Base-by-base conservation (phyloP, 2,888 invertebrate species). In the Eurytoma californica region DNA sequence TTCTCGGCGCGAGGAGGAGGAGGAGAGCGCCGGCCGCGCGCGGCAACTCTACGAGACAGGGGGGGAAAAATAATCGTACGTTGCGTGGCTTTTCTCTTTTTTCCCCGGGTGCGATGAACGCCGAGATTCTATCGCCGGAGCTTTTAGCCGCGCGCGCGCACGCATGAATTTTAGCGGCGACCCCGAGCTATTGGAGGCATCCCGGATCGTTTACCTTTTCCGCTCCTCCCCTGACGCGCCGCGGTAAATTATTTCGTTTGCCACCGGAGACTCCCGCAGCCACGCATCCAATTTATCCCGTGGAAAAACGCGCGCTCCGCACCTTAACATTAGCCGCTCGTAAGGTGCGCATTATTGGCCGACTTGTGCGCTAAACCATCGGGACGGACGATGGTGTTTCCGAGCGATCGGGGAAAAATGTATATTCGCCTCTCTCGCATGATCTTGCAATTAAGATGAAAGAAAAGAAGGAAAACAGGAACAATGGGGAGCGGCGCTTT, bases 21-120 rank as follows among this genome's bases (percentile, higher is more conserved):
- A 13, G 28, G 18, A 69, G 39, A 13, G 69, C 24, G 47, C 20
- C 53, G 18, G 18, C n/a, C 53, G 63, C 28, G 28, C 28, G 57
- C 18, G 7, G 20, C 20, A 58, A n/a, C 39, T 39, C 39, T 9
- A 18, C 24, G 24, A 24, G 24, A 24, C 24, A 20, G 13, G 61
- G 39, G 61, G 47, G 63, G 30, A 18, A 39, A 47, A 63, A 47
- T 63, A 63, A 63, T n/a, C 63, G 63, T 47, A 47, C 39, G 39
- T 63, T 47, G 63, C 63, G 63, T 47, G 61, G 39, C 18, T 47
- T 16, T 63, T 47, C 47, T 63, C 18, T n/a, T 63, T 63, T 63
- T 63, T 63, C 63, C n/a, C 16, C 9, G 18, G 30, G 16, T 9
- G 39, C 30, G 47, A 63, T 47, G 63, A 63, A 63, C n/a, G 61